A percentile compares a stretch with the other conserved stretches of the same genome.
phyloP scores from a whole-genome alignment of 2,797 vertebrate species.

The Manis javanica region DNA sequence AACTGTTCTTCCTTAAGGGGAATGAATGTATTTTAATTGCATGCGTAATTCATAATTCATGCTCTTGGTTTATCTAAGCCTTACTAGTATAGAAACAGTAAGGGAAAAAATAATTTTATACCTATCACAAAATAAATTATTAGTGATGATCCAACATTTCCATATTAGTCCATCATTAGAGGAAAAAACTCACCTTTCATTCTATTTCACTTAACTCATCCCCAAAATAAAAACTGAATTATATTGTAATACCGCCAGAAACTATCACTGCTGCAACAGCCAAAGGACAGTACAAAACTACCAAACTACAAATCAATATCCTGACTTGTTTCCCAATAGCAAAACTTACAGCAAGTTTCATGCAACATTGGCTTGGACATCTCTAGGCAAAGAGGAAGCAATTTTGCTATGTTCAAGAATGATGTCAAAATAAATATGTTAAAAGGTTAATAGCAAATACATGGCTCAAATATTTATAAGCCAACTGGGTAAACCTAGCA shows the following conservation, averaged over 20 bases:
- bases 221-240: not conserved
- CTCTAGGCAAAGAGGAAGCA: conserved; percentile 22
- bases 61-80: not conserved
- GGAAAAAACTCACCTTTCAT: not conserved
- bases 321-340: not conserved
- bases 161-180: not conserved
- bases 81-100: not conserved
- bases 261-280: not conserved
- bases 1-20: not conserved
- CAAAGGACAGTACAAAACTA: not conserved
- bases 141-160: not conserved
- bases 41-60: not conserved
- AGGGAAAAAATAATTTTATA: not conserved
- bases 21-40: not conserved
- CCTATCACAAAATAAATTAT: not conserved
- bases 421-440: not conserved
- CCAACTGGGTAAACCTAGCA: not conserved
- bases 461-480: not conserved
- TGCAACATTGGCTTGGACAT: not conserved
- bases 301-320: not conserved
- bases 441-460: not conserved
- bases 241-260: not conserved
- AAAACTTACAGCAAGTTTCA: not conserved
- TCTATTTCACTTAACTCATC: not conserved
- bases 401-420: not conserved